A percentile compares a stretch with the other conserved stretches of the same genome.
These are phyloP conservation scores for Calameuta idolon DNA, from an alignment of 2,888 invertebrate genomes.

Conservation along the genomic window DNA sequence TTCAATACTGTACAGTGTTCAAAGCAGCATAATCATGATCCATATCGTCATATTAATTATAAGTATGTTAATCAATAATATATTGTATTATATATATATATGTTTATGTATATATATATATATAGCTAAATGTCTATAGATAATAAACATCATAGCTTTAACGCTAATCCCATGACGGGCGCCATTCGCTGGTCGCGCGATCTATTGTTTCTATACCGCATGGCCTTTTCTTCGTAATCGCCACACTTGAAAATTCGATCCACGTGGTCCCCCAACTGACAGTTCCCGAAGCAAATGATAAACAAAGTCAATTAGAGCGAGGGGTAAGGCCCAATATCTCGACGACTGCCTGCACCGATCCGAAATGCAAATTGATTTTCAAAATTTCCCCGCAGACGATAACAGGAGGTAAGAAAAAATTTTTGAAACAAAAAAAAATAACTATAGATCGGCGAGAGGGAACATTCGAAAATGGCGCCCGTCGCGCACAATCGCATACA, in stretches of 20 bases:
- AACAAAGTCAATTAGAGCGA: constrained; percentile 3
- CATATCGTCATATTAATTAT: constrained; percentile 40
- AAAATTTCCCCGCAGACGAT: no score
- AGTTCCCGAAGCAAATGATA: not conserved
- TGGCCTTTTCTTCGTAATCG: not conserved
- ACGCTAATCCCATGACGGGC: not conserved
- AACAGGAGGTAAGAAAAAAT: no score
- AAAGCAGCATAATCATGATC: constrained; percentile 47
- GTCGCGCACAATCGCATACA: no score
- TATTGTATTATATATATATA: not conserved
- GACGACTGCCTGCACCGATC: no score
- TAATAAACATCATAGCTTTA: constrained; percentile 28
- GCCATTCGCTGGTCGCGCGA: constrained; percentile 1
- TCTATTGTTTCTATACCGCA: not conserved
- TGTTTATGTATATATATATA: not conserved
- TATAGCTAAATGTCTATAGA: constrained; percentile 27
- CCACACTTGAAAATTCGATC: not conserved
- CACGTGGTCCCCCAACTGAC: not conserved
- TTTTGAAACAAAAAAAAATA: no score
- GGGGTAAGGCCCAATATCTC: constrained; percentile 17
- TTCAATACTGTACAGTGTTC: constrained; percentile 54
- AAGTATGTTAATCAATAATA: constrained; percentile 21
- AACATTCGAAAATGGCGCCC: no score
- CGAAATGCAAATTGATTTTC: no score
- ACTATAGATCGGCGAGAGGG: no score